Evolutionary conservation across 2,888 invertebrate genomes (phyloP), one percentile per base, ranked within the genome.

Genomic region (Drosophila greeni): DNA sequence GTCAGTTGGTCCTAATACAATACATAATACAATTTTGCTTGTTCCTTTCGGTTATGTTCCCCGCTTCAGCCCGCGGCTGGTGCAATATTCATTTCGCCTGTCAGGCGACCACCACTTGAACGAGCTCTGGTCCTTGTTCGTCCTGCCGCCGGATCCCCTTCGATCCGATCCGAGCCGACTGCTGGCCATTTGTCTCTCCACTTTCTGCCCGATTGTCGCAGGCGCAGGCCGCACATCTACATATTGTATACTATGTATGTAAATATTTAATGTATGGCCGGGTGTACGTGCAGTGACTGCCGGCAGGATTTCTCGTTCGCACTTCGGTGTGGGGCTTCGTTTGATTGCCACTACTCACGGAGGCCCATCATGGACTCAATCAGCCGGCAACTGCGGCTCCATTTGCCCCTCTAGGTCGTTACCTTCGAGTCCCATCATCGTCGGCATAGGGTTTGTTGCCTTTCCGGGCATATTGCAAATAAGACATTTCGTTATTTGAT

Each of bases 281-380:
- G 26, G 69, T 67, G 69, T 68, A 76, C 76, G 80, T 77, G 77
- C 60, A 61, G 43, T 51, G 58, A 47, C 51, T 75, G 40, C 49
- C 51, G 29, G 31, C 31, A 24, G 67, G 56, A 68, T 76, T 76
- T 71, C 61, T 60, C 58, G 65, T 73, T 76, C 57, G 69, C 72
- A 78, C 74, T 72, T 74, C 39, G 66, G 70, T 40, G 61, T 56
- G 61, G 65, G 76, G 76, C 64, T 76, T 78, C 74, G 60, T 67
- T 72, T 78, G 82, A 82, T 82, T 79, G 82, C 53, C 82, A 70
- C 43, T 69, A 70, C 72, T 77, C 69, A 77, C 66, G 65, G 49
- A 53, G 48, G 33, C 42, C 53, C 59, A 52, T 58, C 59, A 54
- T 54, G 36, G 31, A 54, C 68, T 69, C 55, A 66, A 66, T 60